Base-by-base conservation (phyloP, 2,888 invertebrate genomes). In the Eristalinus aeneus region DNA sequence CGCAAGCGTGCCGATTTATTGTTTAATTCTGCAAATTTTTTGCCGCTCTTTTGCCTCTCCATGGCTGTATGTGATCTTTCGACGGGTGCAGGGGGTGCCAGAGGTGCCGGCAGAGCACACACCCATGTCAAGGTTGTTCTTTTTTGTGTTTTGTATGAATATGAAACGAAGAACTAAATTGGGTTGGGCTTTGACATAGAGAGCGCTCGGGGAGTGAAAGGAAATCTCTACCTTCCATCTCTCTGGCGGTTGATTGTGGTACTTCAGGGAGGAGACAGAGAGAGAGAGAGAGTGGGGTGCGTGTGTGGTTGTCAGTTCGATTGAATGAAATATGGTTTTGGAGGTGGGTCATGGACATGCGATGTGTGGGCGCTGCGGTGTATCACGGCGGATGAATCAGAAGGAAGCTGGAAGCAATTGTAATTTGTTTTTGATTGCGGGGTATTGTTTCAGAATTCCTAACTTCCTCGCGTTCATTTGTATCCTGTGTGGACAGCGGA, bases 141-240 rank as follows among this genome's bases (percentile, higher is more conserved):
- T 71, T 69, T 36, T 20, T 56, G 22, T 22, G 22, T 56, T 56
- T 73, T 75, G 74, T 53, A 85, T 85, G 76, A 72, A 85, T 85
- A 85, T 80, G 68, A 80, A 85, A 85, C 80, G 85, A 77, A 80
- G 80, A 76, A 80, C 85, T 85, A 85, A 85, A 85, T 85, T 85
- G 85, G 85, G 85, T 85, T 85, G 76, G 85, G 85, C 85, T 85
- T 76, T 80, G 80, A 80, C 76, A 80, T 68, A 80, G 56, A 79
- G 72, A 56, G 8, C 39, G 23, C 72, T 80, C 67, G 68, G 69
- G 80, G 76, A 85, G 85, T 80, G 80, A 80, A 85, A 76, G 85
- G 74, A 85, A 80, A 85, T 76, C 73, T 64, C 53, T 67, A 60
- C 27, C 27, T 5, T 27, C 58, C 73, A 64, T 46, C 71, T 64